Percentiles rank a stretch among this genome's conserved stretches.
Evolutionary conservation across 2,888 invertebrate species (phyloP).

Genomic region (Agriopis aurantiaria): DNA sequence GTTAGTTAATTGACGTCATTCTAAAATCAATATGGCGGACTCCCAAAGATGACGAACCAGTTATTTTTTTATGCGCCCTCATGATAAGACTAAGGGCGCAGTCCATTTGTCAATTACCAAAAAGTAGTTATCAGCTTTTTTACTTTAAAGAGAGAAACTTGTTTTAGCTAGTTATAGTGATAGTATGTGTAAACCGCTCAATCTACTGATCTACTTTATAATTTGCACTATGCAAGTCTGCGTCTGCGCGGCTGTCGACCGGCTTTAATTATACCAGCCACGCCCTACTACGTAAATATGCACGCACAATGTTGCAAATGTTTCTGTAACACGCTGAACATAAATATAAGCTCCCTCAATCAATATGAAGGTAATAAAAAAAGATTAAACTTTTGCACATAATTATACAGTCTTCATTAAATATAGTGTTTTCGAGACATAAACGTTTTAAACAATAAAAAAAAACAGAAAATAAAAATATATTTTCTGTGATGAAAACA

Average conservation of each 20-base stretch:
- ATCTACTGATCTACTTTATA: constrained; percentile 14
- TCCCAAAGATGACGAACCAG: too few relatives aligned
- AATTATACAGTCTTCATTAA: neutral
- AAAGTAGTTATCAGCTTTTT: too few relatives aligned
- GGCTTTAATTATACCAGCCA: constrained; percentile 48
- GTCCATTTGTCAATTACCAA: too few relatives aligned
- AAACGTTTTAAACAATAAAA: too few relatives aligned
- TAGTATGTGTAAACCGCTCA: constrained; percentile 33
- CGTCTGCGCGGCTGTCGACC: constrained; percentile 20
- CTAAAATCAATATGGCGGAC: too few relatives aligned
- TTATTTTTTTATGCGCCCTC: too few relatives aligned
- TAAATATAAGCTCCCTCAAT: neutral
- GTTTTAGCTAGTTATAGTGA: too few relatives aligned
- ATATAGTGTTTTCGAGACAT: neutral
- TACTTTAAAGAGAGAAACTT: too few relatives aligned
- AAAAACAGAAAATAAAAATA: too few relatives aligned
- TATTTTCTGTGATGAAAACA: too few relatives aligned
- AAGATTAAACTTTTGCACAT: neutral
- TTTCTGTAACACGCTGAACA: constrained; percentile 6
- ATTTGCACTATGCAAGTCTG: constrained; percentile 23
- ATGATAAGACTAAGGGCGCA: too few relatives aligned
- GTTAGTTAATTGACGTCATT: too few relatives aligned
- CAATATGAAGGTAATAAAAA: neutral
- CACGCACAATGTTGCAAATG: constrained; percentile 22
- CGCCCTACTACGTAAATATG: constrained; percentile 47